A percentile compares a stretch with the other conserved stretches of the same genome.
Evolutionary conservation across 2,113 vertebrate species (phyloP).

Genomic region (Ivindomyrus marchei): DNA sequence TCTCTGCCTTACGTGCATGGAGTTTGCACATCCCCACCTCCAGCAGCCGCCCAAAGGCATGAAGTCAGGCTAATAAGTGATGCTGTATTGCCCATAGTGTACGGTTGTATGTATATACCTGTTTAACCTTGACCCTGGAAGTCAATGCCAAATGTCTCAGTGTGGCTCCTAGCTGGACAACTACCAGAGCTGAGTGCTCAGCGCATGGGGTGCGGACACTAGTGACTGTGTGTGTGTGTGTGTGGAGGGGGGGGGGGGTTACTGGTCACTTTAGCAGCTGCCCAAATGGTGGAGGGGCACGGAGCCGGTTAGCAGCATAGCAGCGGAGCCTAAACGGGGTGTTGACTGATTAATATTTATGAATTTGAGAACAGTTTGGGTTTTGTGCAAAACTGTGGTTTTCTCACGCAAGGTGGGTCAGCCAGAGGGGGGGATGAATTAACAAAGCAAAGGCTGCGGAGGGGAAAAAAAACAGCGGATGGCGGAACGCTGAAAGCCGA

Average conservation of each 20-base stretch:
- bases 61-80: no score
- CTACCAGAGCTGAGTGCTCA: not conserved
- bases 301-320: not conserved
- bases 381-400: slow-evolving; percentile 54
- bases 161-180: not conserved
- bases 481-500: slow-evolving; percentile 36
- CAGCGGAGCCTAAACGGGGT: slow-evolving; percentile 58
- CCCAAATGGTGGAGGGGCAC: not conserved
- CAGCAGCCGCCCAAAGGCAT: not conserved
- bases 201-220: not conserved
- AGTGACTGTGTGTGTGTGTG: not conserved
- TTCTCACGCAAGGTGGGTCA: slow-evolving; percentile 66
- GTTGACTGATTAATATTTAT: slow-evolving; percentile 74
- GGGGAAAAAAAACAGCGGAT: slow-evolving; percentile 25
- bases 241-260: not conserved
- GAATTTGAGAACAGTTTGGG: slow-evolving; percentile 62
- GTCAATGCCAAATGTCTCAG: not conserved
- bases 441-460: slow-evolving; percentile 30
- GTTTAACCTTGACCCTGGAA: not conserved
- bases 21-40: slow-evolving; percentile 41
- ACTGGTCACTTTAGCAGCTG: not conserved
- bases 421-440: slow-evolving; percentile 66
- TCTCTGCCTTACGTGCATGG: slow-evolving; percentile 28
- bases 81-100: not conserved
- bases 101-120: not conserved